phyloP scores from a whole-genome alignment of 37 sponge, comb jelly and placozoan species.

The Hormiphora californensis region DNA sequence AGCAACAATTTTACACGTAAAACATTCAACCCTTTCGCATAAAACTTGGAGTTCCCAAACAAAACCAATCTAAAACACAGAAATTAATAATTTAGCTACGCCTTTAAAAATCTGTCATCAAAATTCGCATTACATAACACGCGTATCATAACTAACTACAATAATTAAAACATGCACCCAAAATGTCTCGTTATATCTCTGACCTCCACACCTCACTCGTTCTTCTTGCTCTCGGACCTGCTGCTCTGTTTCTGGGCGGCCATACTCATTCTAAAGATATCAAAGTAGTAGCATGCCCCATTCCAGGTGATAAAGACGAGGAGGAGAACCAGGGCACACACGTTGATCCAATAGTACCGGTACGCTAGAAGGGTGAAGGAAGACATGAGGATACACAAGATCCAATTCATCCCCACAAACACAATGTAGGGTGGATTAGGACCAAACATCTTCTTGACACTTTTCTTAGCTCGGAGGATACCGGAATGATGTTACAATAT shows the following conservation, averaged over 20 bases:
- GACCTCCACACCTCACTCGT: too few species aligned
- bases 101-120: too few species aligned
- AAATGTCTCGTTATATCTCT: not conserved
- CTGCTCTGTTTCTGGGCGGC: not conserved
- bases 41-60: too few species aligned
- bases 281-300: conserved; percentile 39
- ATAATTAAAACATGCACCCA: not conserved
- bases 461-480: conserved; percentile 38
- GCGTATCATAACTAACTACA: too few species aligned
- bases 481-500: conserved; percentile 43
- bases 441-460: conserved; percentile 21
- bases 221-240: too few species aligned
- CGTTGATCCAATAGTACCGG: not conserved
- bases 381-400: not conserved
- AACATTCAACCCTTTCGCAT: too few species aligned
- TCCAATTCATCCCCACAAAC: not conserved
- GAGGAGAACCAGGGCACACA: not conserved
- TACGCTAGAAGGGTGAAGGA: not conserved
- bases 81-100: too few species aligned
- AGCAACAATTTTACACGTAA: too few species aligned
- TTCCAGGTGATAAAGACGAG: conserved; percentile 17
- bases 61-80: too few species aligned
- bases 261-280: conserved; percentile 27
- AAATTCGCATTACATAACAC: too few species aligned
- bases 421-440: conserved; percentile 45